Percentiles rank a stretch among this genome's conserved stretches.
Evolutionary conservation across 2,888 invertebrate species (phyloP).

Genomic region (Auanema freiburgensis): DNA sequence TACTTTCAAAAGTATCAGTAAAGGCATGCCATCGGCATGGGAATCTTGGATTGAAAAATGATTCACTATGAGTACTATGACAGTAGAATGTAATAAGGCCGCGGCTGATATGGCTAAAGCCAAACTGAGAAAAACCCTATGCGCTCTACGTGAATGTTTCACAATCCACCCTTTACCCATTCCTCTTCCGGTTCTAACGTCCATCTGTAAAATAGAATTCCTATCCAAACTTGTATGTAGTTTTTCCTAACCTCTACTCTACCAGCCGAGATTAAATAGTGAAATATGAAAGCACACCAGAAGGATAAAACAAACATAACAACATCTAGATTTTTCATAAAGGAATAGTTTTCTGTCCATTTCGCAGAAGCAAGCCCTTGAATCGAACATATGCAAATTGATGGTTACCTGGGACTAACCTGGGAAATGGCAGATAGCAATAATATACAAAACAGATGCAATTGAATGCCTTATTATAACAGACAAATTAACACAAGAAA

Average conservation of each 20-base stretch:
- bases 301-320: conserved; percentile 22
- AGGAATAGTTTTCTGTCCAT: too few species aligned
- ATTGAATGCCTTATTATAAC: too few species aligned
- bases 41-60: conserved; percentile 25
- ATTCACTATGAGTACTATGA: conserved; percentile 15
- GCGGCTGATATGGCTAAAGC: conserved; percentile 19
- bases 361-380: too few species aligned
- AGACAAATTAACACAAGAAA: too few species aligned
- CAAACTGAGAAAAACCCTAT: conserved; percentile 17
- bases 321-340: too few species aligned
- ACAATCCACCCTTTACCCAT: conserved; percentile 24
- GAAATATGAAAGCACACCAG: conserved; percentile 22
- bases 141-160: conserved; percentile 14
- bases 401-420: too few species aligned
- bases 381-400: too few species aligned
- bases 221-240: neutral
- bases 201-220: conserved; percentile 12
- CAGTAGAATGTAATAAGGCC: conserved; percentile 22
- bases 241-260: conserved; percentile 17
- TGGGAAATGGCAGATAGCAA: too few species aligned
- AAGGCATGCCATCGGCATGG: conserved; percentile 12
- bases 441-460: too few species aligned
- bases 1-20: conserved; percentile 21
- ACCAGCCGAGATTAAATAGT: conserved; percentile 21
- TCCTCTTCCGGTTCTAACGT: conserved; percentile 12